A percentile compares a stretch with the other conserved stretches of the same genome.
phyloP scores from a whole-genome alignment of 2,113 vertebrate species.

The Istiophorus platypterus region DNA sequence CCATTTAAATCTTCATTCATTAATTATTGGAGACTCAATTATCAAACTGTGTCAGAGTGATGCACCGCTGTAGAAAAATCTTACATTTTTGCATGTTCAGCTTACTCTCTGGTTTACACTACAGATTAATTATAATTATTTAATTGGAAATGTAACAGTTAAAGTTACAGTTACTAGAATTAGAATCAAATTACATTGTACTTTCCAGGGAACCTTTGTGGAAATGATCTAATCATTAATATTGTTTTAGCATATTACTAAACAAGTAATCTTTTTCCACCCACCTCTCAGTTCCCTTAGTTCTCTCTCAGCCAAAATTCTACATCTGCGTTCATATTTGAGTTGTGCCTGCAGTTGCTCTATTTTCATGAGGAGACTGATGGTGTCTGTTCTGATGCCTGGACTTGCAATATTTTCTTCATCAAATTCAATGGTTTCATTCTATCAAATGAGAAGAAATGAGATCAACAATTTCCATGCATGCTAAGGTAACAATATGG shows the following conservation, averaged over 20 bases:
- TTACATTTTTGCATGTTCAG: not conserved
- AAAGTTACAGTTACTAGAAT: not conserved
- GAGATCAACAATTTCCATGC: not conserved
- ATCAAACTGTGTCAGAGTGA: not conserved
- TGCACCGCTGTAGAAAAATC: not conserved
- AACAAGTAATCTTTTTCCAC: constrained; percentile 29
- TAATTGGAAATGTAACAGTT: not conserved
- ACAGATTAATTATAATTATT: not conserved
- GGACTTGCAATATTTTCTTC: constrained; percentile 69
- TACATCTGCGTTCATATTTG: constrained; percentile 82
- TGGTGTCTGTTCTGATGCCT: constrained; percentile 81
- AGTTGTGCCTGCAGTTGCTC: constrained; percentile 82
- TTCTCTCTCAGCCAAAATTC: constrained; percentile 80
- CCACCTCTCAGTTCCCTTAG: constrained; percentile 81
- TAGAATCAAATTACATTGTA: not conserved
- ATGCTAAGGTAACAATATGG: not conserved
- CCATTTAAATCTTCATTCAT: not conserved
- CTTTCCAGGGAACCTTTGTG: not conserved
- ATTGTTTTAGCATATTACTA: not conserved
- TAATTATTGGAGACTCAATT: not conserved
- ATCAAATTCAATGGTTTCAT: constrained; percentile 72
- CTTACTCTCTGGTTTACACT: not conserved
- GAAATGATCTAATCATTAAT: not conserved
- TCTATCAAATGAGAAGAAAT: constrained; percentile 49
- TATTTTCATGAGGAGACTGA: constrained; percentile 84